phyloP scores from a whole-genome alignment of 2,888 invertebrate genomes.

The Drosophila prolongata region DNA sequence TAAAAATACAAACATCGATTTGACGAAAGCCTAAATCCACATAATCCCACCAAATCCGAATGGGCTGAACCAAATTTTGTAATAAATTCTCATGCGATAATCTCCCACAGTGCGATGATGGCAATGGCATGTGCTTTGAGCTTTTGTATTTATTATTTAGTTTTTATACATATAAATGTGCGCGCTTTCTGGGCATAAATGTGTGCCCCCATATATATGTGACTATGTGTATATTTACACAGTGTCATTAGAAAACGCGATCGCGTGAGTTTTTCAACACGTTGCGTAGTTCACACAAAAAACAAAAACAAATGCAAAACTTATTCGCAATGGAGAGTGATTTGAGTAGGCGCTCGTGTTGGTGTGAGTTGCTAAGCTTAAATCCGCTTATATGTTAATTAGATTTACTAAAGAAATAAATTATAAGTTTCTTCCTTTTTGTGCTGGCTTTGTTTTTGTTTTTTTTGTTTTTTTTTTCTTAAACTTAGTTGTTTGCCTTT shows the following conservation, averaged over 20 bases:
- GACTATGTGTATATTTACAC: slow-evolving; percentile 9
- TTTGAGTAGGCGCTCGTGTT: slow-evolving; percentile 34
- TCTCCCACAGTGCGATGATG: slow-evolving; percentile 32
- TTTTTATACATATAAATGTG: slow-evolving; percentile 31
- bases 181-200: slow-evolving; percentile 13
- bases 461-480: slow-evolving; percentile 21
- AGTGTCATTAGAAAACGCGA: slow-evolving; percentile 48
- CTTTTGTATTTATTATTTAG: slow-evolving; percentile 42
- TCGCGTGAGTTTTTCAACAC: slow-evolving; percentile 67
- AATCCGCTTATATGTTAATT: slow-evolving; percentile 77
- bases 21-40: slow-evolving; percentile 28
- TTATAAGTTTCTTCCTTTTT: slow-evolving; percentile 43
- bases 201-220: background rate
- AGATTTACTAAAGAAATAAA: slow-evolving; percentile 65
- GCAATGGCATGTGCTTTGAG: slow-evolving; percentile 10
- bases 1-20: slow-evolving; percentile 13
- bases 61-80: slow-evolving; percentile 25
- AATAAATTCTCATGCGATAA: slow-evolving; percentile 33
- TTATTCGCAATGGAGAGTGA: slow-evolving; percentile 21
- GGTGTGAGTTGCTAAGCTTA: slow-evolving; percentile 51
- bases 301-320: slow-evolving; percentile 15
- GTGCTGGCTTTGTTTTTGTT: slow-evolving; percentile 8
- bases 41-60: slow-evolving; percentile 4
- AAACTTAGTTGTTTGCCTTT: slow-evolving; percentile 23
- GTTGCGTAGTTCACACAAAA: slow-evolving; percentile 38